Base-by-base conservation (phyloP, 2,797 vertebrate species). In the Knipowitschia caucasica region DNA sequence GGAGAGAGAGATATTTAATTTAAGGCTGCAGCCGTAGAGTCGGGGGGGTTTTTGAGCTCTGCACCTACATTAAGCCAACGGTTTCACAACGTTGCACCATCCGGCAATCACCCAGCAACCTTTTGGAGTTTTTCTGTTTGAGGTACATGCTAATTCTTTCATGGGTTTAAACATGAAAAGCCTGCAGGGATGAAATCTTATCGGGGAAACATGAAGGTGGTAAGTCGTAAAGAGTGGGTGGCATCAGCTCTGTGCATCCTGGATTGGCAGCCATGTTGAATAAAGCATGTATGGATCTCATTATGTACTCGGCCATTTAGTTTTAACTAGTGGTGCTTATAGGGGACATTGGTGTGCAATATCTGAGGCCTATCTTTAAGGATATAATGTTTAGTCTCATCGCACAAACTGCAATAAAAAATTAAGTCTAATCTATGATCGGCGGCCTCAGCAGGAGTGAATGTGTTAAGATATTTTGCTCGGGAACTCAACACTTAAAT, bases 21-120 rank as follows among this genome's bases (percentile, higher is more conserved):
- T 49, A 67, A 50, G 11, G 5, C 29, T 54, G 49, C 33, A 34
- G 60, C 30, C 1, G 27, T 21, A 59, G 53, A 9, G 23, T 26
- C 53, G 11, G 7, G 21, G 7, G 42, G 15, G 34, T 43, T 39
- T 17, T 34, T 14, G 30, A 46, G 26, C 34, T 12, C 21, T 29
- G 6, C 23, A 36, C 23, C 49, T 40, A 51, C 33, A 55, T n/a
- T 24, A 62, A 36, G 11, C 11, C 6, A 4, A 42, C 2, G 52
- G 46, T 81, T 73, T 57, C 60, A 60, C 14, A 4, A 25, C 14
- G 38, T 71, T 73, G 69, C 77, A 69, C 54, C 73, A 73, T 63
- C 49, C 36, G 42, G 53, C 57, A 56, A 40, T 70, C 68, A 56
- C 0, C 5, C 39, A 25, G 24, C 49, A 14, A 47, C 45, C 46